phyloP scores from a whole-genome alignment of 2,888 invertebrate genomes.

The Tipula helvola region DNA sequence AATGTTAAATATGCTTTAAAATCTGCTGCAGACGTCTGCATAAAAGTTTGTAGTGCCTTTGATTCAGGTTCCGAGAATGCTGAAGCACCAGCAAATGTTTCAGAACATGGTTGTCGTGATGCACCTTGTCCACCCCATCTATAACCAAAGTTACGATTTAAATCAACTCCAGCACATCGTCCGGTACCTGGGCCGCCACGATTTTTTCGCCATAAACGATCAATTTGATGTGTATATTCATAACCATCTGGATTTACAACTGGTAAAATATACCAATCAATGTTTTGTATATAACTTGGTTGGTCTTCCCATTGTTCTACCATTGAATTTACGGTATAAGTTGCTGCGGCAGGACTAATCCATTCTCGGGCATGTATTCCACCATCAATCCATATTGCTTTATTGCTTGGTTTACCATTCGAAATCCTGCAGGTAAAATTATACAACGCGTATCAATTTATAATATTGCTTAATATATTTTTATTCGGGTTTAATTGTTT shows the following conservation, averaged over 20 bases:
- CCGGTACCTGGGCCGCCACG: slow-evolving; percentile 44
- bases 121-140: slow-evolving; percentile 81
- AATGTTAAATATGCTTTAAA: slow-evolving; percentile 64
- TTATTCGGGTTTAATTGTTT: slow-evolving; percentile 16
- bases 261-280: slow-evolving; percentile 71
- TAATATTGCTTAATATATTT: background rate
- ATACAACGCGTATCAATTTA: background rate
- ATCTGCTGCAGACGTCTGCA: slow-evolving; percentile 36
- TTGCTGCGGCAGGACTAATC: slow-evolving; percentile 69
- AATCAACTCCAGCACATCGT: slow-evolving; percentile 61
- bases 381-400: slow-evolving; percentile 60
- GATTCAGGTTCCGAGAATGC: slow-evolving; percentile 85
- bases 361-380: slow-evolving; percentile 85
- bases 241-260: slow-evolving; percentile 79
- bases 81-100: slow-evolving; percentile 64
- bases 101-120: slow-evolving; percentile 68
- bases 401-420: slow-evolving; percentile 47
- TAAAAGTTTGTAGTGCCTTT: slow-evolving; percentile 46
- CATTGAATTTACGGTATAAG: slow-evolving; percentile 59
- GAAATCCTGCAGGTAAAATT: slow-evolving; percentile 46
- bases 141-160: slow-evolving; percentile 80
- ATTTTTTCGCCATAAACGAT: slow-evolving; percentile 77
- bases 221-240: slow-evolving; percentile 66
- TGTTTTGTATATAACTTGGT: slow-evolving; percentile 55
- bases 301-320: slow-evolving; percentile 53